A percentile compares a stretch with the other conserved stretches of the same genome.
These are phyloP conservation scores for Hydractinia symbiolongicarpus DNA, from an alignment of 30 jellyfish, hydroid and myxozoan species.

Conservation along the genomic window DNA sequence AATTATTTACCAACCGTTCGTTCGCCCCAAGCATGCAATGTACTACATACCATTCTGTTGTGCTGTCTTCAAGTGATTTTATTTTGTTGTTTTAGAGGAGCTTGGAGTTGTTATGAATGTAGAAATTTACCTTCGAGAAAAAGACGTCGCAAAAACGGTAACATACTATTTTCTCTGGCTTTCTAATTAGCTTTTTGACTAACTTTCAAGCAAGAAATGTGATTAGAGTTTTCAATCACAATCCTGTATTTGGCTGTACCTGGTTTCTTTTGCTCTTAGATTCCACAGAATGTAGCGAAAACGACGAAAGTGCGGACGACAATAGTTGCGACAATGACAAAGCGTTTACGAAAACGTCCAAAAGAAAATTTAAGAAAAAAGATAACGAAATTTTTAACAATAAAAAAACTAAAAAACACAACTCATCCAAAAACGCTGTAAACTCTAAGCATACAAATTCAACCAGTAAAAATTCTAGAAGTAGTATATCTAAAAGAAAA, in stretches of 20 bases:
- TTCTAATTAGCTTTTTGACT: background rate
- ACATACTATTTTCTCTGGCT: background rate
- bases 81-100: conserved; percentile 46
- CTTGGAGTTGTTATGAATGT: conserved; percentile 88
- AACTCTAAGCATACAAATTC: background rate
- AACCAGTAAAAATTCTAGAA: background rate
- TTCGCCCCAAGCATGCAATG: background rate
- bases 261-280: background rate
- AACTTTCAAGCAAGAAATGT: too few relatives aligned
- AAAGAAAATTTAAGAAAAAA: background rate
- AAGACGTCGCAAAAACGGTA: background rate
- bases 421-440: conserved; percentile 35
- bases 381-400: background rate
- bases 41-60: background rate
- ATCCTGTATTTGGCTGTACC: background rate
- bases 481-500: background rate
- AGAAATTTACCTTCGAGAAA: conserved; percentile 35
- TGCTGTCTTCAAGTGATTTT: background rate
- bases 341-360: background rate
- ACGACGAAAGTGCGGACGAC: background rate
- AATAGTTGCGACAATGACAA: too few relatives aligned
- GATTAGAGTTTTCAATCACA: too few relatives aligned
- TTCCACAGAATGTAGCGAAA: background rate
- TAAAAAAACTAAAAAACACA: background rate
- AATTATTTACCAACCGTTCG: too few relatives aligned